Evolutionary conservation across 2,797 vertebrate genomes (phyloP), one percentile per base, ranked within the genome.

Genomic region (Oreochromis grahami): DNA sequence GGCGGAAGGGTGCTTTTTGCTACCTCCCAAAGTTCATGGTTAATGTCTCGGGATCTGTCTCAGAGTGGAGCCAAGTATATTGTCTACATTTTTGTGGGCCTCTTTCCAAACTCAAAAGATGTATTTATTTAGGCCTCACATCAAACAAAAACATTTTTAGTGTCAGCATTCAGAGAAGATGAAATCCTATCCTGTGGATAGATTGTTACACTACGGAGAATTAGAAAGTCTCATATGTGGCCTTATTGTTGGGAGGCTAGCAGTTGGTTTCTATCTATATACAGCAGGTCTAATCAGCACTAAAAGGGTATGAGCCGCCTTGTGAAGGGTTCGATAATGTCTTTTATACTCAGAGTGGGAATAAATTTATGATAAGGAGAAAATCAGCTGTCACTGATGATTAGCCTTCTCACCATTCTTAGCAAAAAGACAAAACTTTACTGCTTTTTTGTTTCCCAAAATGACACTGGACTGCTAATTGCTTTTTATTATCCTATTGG

Each of bases 181-280:
- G 0, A 29, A 48, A 26, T 19, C 3, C 68, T 29, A 26, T 29
- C 14, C 15, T 29, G 41, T 26, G 41, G 41, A 48, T 0, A 4
- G 15, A 9, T 17, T 0, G 24, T 29, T 43, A 48, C 24, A 19
- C 9, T 29, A 19, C 1, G 1, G 24, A 48, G 43, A 72, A 11
- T 19, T 7, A 29, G 15, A 19, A 72, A 2, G 68, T 29, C 24
- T 29, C 68, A 19, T 19, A 48, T 29, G 21, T 26, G 32, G 8
- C 21, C 14, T 45, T 70, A 19, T 19, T 72, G 1, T 32, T 72
- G 43, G 1, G 26, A 12, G 43, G 68, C 43, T 29, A 72, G 41
- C 24, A 8, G 6, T 48, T 8, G 10, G 21, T 45, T 68, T 68
- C 36, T 8, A 7, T 65, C 34, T 3, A 15, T 70, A 50, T 72